Conservation (phyloP, 1,140 invertebrate genomes). For the Trachymyrmex septentrionalis region DNA sequence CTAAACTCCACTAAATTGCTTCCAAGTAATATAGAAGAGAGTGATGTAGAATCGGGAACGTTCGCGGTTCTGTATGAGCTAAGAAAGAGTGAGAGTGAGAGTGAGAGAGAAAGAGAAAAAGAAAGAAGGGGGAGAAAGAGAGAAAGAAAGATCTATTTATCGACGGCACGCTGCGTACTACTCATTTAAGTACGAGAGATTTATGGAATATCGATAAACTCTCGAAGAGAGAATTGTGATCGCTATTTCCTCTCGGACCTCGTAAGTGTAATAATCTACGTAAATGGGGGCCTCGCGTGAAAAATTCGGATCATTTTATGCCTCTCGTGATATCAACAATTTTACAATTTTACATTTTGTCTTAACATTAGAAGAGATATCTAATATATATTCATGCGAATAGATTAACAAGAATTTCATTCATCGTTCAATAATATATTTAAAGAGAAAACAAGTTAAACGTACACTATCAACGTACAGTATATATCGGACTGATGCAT, state of each 20-base stretch:
- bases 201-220: slow-evolving; percentile 65
- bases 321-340: background rate
- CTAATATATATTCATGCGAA: background rate
- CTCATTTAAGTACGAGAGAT: slow-evolving; percentile 54
- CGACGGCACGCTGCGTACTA: slow-evolving; percentile 53
- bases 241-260: slow-evolving; percentile 2
- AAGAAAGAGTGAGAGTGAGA: too few relatives aligned
- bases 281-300: background rate
- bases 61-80: slow-evolving; percentile 21
- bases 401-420: background rate
- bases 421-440: background rate
- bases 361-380: background rate
- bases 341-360: background rate
- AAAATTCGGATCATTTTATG: slow-evolving; percentile 9
- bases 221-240: slow-evolving; percentile 43
- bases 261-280: background rate
- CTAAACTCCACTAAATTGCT: slow-evolving; percentile 62
- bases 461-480: too few relatives aligned
- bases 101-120: background rate
- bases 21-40: slow-evolving; percentile 50
- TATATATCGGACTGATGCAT: slow-evolving; percentile 9
- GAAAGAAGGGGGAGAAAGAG: too few relatives aligned
- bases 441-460: background rate
- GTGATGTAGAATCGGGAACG: slow-evolving; percentile 41
- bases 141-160: slow-evolving; percentile 40